These are phyloP conservation scores for Drosophila sulfurigaster DNA, from an alignment of 1,140 invertebrate species.

Conservation along the genomic window DNA sequence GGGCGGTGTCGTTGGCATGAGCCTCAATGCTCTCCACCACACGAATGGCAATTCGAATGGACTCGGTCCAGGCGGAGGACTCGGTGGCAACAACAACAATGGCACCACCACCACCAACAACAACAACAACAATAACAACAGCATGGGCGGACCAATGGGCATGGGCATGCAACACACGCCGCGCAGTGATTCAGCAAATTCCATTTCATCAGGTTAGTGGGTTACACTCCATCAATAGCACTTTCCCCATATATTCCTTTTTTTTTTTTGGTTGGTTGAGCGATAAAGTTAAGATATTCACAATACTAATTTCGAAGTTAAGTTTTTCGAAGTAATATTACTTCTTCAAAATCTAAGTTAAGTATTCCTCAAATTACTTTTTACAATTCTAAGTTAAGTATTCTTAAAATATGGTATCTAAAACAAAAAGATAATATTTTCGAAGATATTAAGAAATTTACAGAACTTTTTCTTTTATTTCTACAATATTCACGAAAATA, in stretches of 20 bases:
- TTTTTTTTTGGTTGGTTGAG: slow-evolving; percentile 11
- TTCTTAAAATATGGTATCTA: no score
- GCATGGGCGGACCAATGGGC: slow-evolving; percentile 68
- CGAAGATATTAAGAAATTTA: no score
- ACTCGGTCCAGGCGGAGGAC: slow-evolving; percentile 27
- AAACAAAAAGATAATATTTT: no score
- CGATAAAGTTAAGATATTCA: background rate
- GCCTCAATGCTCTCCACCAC: slow-evolving; percentile 54
- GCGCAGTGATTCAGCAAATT: slow-evolving; percentile 84
- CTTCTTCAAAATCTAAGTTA: no score
- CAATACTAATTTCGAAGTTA: no score
- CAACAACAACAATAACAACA: slow-evolving; percentile 4
- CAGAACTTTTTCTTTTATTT: no score
- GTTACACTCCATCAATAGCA: slow-evolving; percentile 9
- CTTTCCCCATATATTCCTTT: background rate
- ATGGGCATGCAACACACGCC: slow-evolving; percentile 81
- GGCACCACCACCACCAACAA: slow-evolving; percentile 5
- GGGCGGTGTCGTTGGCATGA: slow-evolving; percentile 41
- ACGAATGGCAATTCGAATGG: slow-evolving; percentile 65
- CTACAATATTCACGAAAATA: no score
- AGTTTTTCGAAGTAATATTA: no score
- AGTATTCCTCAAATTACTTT: no score
- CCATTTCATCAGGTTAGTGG: slow-evolving; percentile 84
- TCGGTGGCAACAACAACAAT: slow-evolving; percentile 11
- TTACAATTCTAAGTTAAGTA: no score